Evolutionary conservation across 2,888 invertebrate species (phyloP).

Genomic region (Nephrotoma guestfalica): DNA sequence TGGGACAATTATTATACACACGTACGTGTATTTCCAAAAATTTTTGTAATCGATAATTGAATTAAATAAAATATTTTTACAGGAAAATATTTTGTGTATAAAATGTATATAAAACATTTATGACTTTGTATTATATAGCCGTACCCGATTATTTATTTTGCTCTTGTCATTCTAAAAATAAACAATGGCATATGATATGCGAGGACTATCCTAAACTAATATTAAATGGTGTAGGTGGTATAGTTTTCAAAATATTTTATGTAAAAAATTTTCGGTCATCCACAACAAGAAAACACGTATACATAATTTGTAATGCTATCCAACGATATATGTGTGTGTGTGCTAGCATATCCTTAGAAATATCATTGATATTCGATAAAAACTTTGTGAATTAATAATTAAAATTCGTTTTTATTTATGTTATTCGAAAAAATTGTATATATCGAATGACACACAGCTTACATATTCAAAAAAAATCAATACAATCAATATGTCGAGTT

Average conservation of each 20-base stretch:
- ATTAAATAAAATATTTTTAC: not conserved
- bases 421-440: not conserved
- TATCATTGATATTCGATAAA: not conserved
- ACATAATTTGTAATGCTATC: not conserved
- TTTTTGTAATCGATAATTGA: not conserved
- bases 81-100: not conserved
- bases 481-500: not conserved
- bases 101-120: not conserved
- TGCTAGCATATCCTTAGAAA: not conserved
- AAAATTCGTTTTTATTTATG: not conserved
- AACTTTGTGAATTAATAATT: not conserved
- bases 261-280: not conserved
- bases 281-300: not conserved
- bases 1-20: not conserved
- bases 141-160: not conserved
- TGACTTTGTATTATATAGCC: not conserved
- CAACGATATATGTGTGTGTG: too few relatives aligned
- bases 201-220: not conserved
- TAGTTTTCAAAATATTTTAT: not conserved
- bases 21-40: not conserved
- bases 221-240: not conserved
- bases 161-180: not conserved
- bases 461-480: not conserved
- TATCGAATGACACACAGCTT: not conserved
- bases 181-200: not conserved